Evolutionary conservation across 2,888 invertebrate species (phyloP).

Genomic region (Agrotis ipsilon): DNA sequence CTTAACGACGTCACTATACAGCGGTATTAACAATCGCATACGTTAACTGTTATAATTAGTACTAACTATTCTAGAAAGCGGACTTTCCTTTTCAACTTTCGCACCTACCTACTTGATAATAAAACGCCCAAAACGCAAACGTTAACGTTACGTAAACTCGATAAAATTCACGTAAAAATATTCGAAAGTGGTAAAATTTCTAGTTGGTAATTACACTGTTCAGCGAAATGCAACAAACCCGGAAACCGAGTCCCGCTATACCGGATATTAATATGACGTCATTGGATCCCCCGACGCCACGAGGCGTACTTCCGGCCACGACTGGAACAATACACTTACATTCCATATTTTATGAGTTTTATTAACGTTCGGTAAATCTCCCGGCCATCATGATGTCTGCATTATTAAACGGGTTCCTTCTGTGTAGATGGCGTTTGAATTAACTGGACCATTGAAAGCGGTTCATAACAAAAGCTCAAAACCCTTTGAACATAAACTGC

Average conservation of each 20-base stretch:
- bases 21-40: slow-evolving; percentile 33
- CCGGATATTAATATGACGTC: slow-evolving; percentile 85
- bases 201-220: slow-evolving; percentile 61
- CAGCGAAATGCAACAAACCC: slow-evolving; percentile 70
- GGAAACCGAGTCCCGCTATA: slow-evolving; percentile 77
- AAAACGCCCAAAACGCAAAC: slow-evolving; percentile 56
- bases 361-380: slow-evolving; percentile 49
- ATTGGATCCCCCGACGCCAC: slow-evolving; percentile 73
- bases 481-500: slow-evolving; percentile 15
- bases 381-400: slow-evolving; percentile 25
- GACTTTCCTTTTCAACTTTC: slow-evolving; percentile 64
- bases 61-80: slow-evolving; percentile 56
- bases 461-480: slow-evolving; percentile 27
- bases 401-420: slow-evolving; percentile 44
- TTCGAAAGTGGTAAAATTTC: slow-evolving; percentile 58
- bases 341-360: slow-evolving; percentile 71
- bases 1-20: slow-evolving; percentile 25
- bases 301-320: slow-evolving; percentile 77
- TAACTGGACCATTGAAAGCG: slow-evolving; percentile 33
- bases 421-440: slow-evolving; percentile 22
- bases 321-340: slow-evolving; percentile 75
- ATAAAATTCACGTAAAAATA: slow-evolving; percentile 54
- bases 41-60: slow-evolving; percentile 46
- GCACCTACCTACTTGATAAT: slow-evolving; percentile 49
- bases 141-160: slow-evolving; percentile 56